Evolutionary conservation across 2,888 invertebrate genomes (phyloP), one percentile per base, ranked within the genome.

Genomic region (Drosophila monieri): DNA sequence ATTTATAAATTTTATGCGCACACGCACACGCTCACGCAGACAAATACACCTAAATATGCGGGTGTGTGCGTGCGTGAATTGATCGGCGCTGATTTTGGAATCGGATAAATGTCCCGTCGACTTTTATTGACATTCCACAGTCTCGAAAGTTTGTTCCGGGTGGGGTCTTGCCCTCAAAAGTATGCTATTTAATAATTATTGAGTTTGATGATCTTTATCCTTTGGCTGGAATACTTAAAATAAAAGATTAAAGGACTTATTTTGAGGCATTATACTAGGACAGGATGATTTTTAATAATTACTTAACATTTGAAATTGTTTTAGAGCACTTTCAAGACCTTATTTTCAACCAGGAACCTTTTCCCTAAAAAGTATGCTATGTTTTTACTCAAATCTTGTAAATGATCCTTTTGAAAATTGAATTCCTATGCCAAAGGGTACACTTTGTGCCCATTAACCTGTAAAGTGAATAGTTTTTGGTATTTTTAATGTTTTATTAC

Each of bases 1-100:
- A 86, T 86, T 86, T 84, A 84, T 86, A 77, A 73, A 84, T 84
- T 83, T 77, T 80, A 84, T 80, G 78, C 81, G 64, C 55, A 56
- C 64, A 70, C 72, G 54, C 62, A 70, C 72, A 57, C 58, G 60
- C 52, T 43, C 61, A 39, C 52, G 12, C 43, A 43, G 55, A 57
- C 25, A 53, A 23, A 25, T 30, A 54, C 35, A 46, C 41, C 25
- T 44, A 37, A 15, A 37, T n/a, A 44, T 25, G 6, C 58, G 57
- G 57, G 47, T 59, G 66, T 62, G 30, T 57, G 30, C 27, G 44
- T 65, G 27, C 52, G 60, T 60, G 57, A 58, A 67, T 61, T 73
- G 83, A 81, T 83, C 83, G 76, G 83, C 85, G 76, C 78, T 77
- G 85, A 83, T 85, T 85, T 43, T 39, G 47, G 30, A 56, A 48